These are phyloP conservation scores for Pungitius pungitius DNA, from an alignment of 2,113 vertebrate species.

Conservation along the genomic window DNA sequence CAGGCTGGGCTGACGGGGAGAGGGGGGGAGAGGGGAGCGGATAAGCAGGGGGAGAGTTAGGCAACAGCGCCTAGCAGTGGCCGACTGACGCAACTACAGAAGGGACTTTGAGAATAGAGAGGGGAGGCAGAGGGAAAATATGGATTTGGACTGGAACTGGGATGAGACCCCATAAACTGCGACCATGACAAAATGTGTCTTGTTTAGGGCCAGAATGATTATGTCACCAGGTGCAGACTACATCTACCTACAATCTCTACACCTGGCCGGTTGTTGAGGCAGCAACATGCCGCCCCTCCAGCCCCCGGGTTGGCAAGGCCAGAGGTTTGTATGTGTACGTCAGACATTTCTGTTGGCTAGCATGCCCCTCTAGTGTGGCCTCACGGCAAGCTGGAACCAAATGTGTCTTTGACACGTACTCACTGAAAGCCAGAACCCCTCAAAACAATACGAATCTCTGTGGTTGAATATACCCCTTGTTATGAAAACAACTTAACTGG, in stretches of 20 bases:
- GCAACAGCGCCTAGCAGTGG: conserved; percentile 97
- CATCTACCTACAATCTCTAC: background rate
- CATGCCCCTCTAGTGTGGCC: background rate
- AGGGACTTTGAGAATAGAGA: conserved; percentile 36
- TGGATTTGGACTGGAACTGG: conserved; percentile 62
- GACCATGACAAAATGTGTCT: background rate
- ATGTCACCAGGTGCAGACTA: background rate
- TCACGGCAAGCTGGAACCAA: background rate
- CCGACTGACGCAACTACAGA: conserved; percentile 88
- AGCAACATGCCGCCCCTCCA: background rate
- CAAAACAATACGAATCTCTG: background rate
- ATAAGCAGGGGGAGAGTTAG: conserved; percentile 52
- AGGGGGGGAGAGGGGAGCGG: background rate
- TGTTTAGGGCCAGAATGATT: background rate
- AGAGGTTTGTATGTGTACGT: background rate
- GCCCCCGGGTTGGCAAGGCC: background rate
- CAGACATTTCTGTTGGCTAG: background rate
- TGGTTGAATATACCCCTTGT: background rate
- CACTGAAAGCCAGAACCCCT: background rate
- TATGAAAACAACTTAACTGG: background rate
- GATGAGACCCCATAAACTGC: background rate
- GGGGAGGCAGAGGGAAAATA: conserved; percentile 71
- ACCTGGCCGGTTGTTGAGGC: background rate
- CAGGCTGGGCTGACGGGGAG: background rate
- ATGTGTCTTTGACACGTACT: background rate